Evolutionary conservation across 2,888 invertebrate species (phyloP), one percentile per base, ranked within the genome.

Genomic region (Pristionchus japonicus): DNA sequence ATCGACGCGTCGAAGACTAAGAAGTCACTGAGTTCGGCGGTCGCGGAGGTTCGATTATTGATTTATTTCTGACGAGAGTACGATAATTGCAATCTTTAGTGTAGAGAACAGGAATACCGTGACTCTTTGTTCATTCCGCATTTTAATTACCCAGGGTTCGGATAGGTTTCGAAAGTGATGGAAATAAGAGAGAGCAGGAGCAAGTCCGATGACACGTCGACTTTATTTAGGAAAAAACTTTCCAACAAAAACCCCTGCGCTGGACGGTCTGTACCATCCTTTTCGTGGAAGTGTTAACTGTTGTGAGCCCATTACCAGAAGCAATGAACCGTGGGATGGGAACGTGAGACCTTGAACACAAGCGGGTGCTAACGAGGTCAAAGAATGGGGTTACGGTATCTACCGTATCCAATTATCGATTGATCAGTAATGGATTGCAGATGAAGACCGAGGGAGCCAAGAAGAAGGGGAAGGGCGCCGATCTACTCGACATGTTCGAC

Each of bases 401-500:
- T 17, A 34, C 31, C 31, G 34, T 9, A 67, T 17, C 34, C 9
- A 64, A 27, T 31, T 31, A 64, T 64, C 40, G 20, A 40, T 6
- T 23, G 6, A 57, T 20, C n/a, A n/a, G n/a, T 6, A 4, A 34
- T 31, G 20, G 13, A 13, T 90, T 91, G 49, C 80, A 92, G 89
- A 89, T 91, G 91, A 88, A 89, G 84, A 82, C 86, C 47, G 90
- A 88, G 0, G 88, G 82, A 34, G 37, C 52, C 34, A 87, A 89
- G 57, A 90, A 89, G 88, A 89, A 88, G 57, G 67, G 77, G 27
- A 93, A 91, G 83, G 94, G 94, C 15, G 91, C 91, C 9, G 92
- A 92, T 83, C 88, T 94, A 89, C 89, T 94, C 57, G 91, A 92
- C 40, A 88, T 94, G 90, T 91, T 94, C 93, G 94, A 94, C 86